Evolutionary conservation across 1,140 invertebrate genomes (phyloP), one percentile per base, ranked within the genome.

Genomic region (Drosophila aff.): DNA sequence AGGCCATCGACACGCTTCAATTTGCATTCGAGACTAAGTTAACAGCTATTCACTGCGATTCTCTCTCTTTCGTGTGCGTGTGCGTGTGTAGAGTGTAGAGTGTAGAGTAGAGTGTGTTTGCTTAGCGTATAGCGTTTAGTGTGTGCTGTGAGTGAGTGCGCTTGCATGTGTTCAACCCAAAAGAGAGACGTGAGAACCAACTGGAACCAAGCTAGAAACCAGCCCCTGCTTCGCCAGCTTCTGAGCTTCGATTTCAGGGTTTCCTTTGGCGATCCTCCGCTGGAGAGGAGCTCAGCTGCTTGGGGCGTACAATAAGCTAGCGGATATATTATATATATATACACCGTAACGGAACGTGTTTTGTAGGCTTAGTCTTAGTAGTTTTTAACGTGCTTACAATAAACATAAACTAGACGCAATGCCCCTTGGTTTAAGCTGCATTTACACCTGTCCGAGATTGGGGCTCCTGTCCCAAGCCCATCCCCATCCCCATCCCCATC

Each of bases 341-440:
- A 73, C 67, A 73, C 69, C 59, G 41, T 69, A 52, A 47, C 44
- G 66, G 44, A 26, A 33, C 4, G 68, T 74, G 23, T 63, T 73
- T 73, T 68, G 67, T 73, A 74, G 71, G 69, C 46, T 61, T 74
- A 74, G 71, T 74, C 57, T 61, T 73, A 74, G 69, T 74, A 74
- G 71, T 73, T 74, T 73, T 73, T 74, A 74, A 73, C 46, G 71
- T 44, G 71, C 71, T 73, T 73, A 74, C 68, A 74, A 73, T 74
- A 74, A 61, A 38, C 52, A 38, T 40, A 41, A 41, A 28, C 68
- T 40, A 38, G 67, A 60, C 53, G 66, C 68, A 65, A 69, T 69
- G 46, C 40, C 67, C 71, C 71, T 74, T 73, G 71, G 67, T 62
- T 57, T 81, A 85, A 74, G 82, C 84, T 89, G 84, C 83, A 87